These are phyloP conservation scores for Hydractinia symbiolongicarpus DNA, from an alignment of 30 jellyfish, hydroid and myxozoan genomes.

Conservation along the genomic window DNA sequence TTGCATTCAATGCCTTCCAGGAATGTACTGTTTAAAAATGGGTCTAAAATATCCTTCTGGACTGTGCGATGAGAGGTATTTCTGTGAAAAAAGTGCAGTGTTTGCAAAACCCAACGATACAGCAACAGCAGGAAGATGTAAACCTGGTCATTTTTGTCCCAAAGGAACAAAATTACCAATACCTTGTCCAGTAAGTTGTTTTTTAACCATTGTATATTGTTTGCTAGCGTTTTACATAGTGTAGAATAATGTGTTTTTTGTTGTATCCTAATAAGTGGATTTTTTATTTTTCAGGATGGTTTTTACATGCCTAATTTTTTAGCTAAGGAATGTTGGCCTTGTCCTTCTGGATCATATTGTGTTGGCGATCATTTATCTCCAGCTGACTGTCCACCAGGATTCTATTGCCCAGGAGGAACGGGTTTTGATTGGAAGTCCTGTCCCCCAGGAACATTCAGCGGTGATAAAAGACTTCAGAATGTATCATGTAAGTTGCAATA, in stretches of 20 bases:
- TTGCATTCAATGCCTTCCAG: constrained; percentile 79
- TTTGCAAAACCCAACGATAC: constrained; percentile 52
- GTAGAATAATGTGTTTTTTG: background rate
- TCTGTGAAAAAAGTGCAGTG: constrained; percentile 59
- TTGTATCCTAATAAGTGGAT: background rate
- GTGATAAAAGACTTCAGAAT: constrained; percentile 39
- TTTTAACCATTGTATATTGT: background rate
- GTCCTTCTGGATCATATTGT: constrained; percentile 84
- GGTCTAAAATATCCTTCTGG: constrained; percentile 81
- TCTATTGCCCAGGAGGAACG: constrained; percentile 73
- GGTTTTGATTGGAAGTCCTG: constrained; percentile 84
- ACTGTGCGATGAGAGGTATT: constrained; percentile 53
- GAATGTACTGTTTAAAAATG: constrained; percentile 59
- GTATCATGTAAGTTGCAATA: constrained; percentile 42
- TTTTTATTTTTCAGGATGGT: constrained; percentile 62
- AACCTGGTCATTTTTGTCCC: constrained; percentile 97
- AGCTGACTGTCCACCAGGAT: constrained; percentile 79
- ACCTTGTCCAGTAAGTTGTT: constrained; percentile 68
- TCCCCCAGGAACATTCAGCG: constrained; percentile 89
- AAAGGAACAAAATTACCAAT: constrained; percentile 59
- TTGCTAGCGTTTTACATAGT: background rate
- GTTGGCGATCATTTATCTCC: constrained; percentile 82
- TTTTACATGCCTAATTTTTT: constrained; percentile 58
- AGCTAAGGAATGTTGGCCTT: constrained; percentile 54
- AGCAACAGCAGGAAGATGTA: constrained; percentile 65